These are phyloP conservation scores for Allolobophora icterica DNA, from an alignment of 2,888 invertebrate species.

Conservation along the genomic window DNA sequence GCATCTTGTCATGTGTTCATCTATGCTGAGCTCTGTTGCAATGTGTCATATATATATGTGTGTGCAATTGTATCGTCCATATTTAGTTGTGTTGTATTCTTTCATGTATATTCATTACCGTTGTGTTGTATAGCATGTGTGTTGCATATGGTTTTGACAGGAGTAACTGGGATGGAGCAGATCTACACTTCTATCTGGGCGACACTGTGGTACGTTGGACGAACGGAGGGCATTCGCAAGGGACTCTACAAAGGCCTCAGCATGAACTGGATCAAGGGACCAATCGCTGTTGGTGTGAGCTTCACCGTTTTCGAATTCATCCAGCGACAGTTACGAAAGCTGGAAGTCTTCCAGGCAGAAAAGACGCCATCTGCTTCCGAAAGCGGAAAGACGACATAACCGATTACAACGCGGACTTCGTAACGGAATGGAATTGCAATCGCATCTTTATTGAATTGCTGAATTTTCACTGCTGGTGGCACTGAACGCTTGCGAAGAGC, in stretches of 20 bases:
- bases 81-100: not conserved
- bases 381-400: not conserved
- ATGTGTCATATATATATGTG: too few relatives aligned
- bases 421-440: not conserved
- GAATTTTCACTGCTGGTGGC: not conserved
- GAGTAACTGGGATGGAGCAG: constrained; percentile 67
- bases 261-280: constrained; percentile 95
- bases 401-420: not conserved
- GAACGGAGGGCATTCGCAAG: constrained; percentile 81
- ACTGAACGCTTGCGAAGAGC: not conserved
- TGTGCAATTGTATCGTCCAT: not conserved
- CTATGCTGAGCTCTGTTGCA: too few relatives aligned
- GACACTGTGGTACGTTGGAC: constrained; percentile 70
- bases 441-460: not conserved
- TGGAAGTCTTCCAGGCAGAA: constrained; percentile 52
- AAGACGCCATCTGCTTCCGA: not conserved
- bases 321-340: constrained; percentile 55
- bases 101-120: not conserved
- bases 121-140: not conserved
- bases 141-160: constrained; percentile 47
- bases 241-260: constrained; percentile 98
- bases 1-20: too few relatives aligned
- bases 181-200: constrained; percentile 73
- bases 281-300: constrained; percentile 81
- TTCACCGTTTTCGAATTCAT: constrained; percentile 87